Percentiles rank a stretch among this genome's conserved stretches.
These are phyloP conservation scores for Drosophila leonis DNA, from an alignment of 2,888 invertebrate genomes.

Conservation along the genomic window DNA sequence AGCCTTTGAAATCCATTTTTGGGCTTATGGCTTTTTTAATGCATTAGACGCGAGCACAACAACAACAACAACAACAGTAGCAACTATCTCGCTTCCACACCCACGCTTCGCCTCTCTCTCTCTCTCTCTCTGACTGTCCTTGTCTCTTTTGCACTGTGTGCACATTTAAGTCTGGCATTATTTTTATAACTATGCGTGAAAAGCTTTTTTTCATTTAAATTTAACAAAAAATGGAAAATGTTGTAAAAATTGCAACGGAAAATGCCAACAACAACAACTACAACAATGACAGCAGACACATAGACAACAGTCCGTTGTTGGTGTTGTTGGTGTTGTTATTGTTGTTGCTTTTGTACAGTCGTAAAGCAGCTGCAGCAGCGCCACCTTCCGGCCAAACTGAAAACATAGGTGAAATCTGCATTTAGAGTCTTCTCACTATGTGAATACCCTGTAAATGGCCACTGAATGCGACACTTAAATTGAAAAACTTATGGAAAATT, in stretches of 20 bases:
- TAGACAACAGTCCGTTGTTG: constrained; percentile 53
- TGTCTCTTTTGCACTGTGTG: constrained; percentile 1
- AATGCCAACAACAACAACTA: constrained; percentile 54
- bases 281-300: constrained; percentile 26
- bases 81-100: constrained; percentile 5
- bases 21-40: constrained; percentile 45
- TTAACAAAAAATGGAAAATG: constrained; percentile 66
- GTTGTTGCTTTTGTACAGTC: constrained; percentile 46
- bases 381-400: constrained; percentile 67
- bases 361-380: constrained; percentile 78
- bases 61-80: constrained; percentile 1
- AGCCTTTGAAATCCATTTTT: constrained; percentile 68
- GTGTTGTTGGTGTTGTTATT: constrained; percentile 33
- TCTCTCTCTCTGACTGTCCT: neutral
- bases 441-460: constrained; percentile 28
- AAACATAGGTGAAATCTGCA: constrained; percentile 22
- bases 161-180: constrained; percentile 63
- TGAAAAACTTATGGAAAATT: neutral
- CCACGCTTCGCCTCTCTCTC: neutral
- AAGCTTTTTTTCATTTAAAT: constrained; percentile 79
- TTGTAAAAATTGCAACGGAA: constrained; percentile 69
- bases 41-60: constrained; percentile 50
- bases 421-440: neutral
- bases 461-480: too few relatives aligned
- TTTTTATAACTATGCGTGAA: constrained; percentile 77